Evolutionary conservation across 2,888 invertebrate species (phyloP), one percentile per base, ranked within the genome.

Genomic region (Metallyticus violacea): DNA sequence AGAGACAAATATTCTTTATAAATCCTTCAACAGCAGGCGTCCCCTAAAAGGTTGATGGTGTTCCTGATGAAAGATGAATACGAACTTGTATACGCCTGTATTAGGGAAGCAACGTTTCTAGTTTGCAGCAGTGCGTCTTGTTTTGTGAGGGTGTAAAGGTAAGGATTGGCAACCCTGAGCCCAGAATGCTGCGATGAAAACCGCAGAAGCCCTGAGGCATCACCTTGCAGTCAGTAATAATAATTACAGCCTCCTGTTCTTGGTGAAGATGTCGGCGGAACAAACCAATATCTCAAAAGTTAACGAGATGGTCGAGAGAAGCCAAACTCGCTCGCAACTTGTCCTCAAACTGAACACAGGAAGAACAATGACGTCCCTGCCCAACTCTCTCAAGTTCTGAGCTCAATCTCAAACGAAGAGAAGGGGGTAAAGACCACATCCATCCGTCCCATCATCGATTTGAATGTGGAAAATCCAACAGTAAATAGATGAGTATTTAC

Each of bases 251-350:
- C 77, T 62, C 40, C 40, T 62, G 40, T 62, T 62, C 40, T 22
- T 83, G 83, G 77, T 25, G 83, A 83, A 62, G 83, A 83, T 77
- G 83, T 77, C 83, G 77, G 29, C 77, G 77, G 77, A 83, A 77
- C 83, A 83, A 83, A 83, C 83, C 83, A 83, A 83, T 83, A 83
- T 83, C 83, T 83, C 83, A 83, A 83, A 77, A 83, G 83, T 83
- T 83, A 83, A 83, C 83, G 83, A 83, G 83, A 83, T 77, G 83
- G 77, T 77, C 83, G 40, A 62, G 40, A 62, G 40, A 62, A 62
- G 40, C 40, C 40, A 62, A 62, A 62, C 40, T 62, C 40, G 40
- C 40, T 62, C 40, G 40, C 40, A 62, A 62, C 40, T 62, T 62
- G 40, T 62, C 40, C 40, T 62, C 40, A 62, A 62, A 62, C 40